Evolutionary conservation across 2,113 vertebrate species (phyloP).

Genomic region (Parus major): DNA sequence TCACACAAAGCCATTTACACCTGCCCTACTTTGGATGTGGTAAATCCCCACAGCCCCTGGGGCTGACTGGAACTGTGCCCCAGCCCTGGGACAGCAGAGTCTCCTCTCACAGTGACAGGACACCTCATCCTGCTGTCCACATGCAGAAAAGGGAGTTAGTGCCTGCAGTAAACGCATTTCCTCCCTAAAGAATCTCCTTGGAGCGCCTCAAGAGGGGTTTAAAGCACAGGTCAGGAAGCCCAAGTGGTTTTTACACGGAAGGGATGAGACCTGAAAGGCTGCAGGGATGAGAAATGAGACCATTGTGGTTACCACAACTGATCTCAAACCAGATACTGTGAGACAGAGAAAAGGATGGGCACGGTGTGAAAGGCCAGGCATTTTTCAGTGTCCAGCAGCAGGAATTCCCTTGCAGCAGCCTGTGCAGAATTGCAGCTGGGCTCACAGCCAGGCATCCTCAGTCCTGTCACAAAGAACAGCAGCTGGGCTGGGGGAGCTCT

Average conservation of each 20-base stretch:
- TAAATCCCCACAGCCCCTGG: not conserved
- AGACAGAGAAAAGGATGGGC: not conserved
- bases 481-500: not conserved
- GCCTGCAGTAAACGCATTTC: not conserved
- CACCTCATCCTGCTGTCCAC: not conserved
- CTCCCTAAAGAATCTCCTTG: not conserved
- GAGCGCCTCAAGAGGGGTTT: not conserved
- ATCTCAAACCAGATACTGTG: not conserved
- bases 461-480: not conserved
- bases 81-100: not conserved
- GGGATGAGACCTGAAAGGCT: not conserved
- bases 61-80: not conserved
- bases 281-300: not conserved
- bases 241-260: not conserved
- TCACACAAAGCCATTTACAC: not conserved
- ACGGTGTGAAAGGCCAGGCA: not conserved
- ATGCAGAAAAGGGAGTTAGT: not conserved
- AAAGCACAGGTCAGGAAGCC: constrained; percentile 6
- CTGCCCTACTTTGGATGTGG: not conserved
- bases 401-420: not conserved
- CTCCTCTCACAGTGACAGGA: not conserved
- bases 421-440: not conserved
- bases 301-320: not conserved
- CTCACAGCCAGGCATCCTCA: not conserved
- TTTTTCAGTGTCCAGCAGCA: constrained; percentile 26